Evolutionary conservation across 2,797 vertebrate genomes (phyloP).

Genomic region (Eulemur albifrons): DNA sequence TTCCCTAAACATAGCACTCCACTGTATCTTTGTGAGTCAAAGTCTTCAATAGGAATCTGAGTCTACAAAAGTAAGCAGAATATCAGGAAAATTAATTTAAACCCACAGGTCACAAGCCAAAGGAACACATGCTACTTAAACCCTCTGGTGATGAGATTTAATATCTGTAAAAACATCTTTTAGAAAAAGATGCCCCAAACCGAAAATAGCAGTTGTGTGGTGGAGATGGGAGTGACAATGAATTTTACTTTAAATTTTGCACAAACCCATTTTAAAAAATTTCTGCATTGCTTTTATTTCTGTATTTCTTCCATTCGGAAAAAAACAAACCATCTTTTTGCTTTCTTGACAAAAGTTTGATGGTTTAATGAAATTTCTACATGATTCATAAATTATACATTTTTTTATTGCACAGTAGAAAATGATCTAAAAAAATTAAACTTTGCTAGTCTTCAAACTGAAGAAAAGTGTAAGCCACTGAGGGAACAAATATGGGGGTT

Average conservation of each 20-base stretch:
- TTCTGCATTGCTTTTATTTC: background rate
- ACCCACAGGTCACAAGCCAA: background rate
- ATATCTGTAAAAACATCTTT: background rate
- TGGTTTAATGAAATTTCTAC: slow-evolving; percentile 20
- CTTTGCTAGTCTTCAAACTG: background rate
- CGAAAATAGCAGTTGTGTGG: background rate
- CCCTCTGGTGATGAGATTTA: background rate
- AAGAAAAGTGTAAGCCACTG: background rate
- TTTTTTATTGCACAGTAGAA: background rate
- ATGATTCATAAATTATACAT: background rate
- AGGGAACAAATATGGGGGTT: background rate
- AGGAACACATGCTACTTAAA: background rate
- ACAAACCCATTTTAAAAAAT: background rate
- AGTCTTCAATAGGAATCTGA: background rate
- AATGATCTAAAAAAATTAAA: background rate
- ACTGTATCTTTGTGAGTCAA: background rate
- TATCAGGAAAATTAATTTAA: slow-evolving; percentile 1
- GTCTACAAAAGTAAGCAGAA: background rate
- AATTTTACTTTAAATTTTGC: background rate
- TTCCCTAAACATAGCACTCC: background rate
- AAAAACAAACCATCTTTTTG: background rate
- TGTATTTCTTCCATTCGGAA: background rate
- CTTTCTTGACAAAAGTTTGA: background rate
- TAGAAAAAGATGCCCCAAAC: background rate
- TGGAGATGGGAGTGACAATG: background rate